Evolutionary conservation across 2,888 invertebrate genomes (phyloP).

Genomic region (Venusia cambrica): DNA sequence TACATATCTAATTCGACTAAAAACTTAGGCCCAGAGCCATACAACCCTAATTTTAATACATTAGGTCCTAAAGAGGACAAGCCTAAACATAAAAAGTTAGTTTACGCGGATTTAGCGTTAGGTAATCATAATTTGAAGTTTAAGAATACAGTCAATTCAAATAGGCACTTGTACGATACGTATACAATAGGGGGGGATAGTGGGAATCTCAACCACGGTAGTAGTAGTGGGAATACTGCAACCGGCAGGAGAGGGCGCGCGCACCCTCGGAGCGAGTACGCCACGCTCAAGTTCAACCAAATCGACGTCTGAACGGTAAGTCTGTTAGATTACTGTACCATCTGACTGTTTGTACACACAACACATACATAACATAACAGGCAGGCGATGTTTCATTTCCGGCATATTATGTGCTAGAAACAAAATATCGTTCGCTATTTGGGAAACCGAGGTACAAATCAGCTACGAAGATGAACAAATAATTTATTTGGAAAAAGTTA

Average conservation of each 20-base stretch:
- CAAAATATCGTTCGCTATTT: too few relatives aligned
- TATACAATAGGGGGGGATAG: conserved; percentile 71
- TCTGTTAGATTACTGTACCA: too few relatives aligned
- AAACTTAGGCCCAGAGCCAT: conserved; percentile 62
- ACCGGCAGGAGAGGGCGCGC: conserved; percentile 54
- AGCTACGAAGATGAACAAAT: too few relatives aligned
- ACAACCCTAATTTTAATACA: conserved; percentile 57
- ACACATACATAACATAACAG: too few relatives aligned
- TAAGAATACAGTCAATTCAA: conserved; percentile 80
- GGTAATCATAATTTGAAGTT: conserved; percentile 80
- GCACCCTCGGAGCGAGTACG: conserved; percentile 69
- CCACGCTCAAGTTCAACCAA: conserved; percentile 76
- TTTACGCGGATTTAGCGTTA: conserved; percentile 78
- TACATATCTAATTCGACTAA: conserved; percentile 76
- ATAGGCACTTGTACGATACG: conserved; percentile 78
- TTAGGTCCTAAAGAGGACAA: conserved; percentile 67
- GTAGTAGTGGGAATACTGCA: conserved; percentile 56
- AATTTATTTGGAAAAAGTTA: too few relatives aligned
- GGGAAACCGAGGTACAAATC: too few relatives aligned
- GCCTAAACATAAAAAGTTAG: conserved; percentile 75
- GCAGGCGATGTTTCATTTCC: too few relatives aligned
- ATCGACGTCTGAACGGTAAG: conserved; percentile 77
- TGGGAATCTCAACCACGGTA: conserved; percentile 62
- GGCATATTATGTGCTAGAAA: too few relatives aligned
- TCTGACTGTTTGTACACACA: too few relatives aligned